Evolutionary conservation across 2,888 invertebrate genomes (phyloP).

Genomic region (Ectobius pallidus): DNA sequence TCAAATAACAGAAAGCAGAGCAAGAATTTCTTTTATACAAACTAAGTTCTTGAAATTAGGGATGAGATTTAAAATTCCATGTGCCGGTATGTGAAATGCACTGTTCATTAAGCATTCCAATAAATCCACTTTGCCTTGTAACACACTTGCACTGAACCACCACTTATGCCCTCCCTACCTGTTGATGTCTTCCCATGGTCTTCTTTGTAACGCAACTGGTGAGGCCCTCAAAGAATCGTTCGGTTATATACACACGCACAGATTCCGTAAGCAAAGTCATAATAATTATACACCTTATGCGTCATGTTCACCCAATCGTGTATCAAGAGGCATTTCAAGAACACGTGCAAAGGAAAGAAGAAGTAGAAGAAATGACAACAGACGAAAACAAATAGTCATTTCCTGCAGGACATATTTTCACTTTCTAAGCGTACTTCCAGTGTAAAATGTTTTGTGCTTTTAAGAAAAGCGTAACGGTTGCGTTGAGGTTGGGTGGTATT

Average conservation of each 20-base stretch:
- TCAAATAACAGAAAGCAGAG: no score
- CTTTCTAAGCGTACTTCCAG: conserved; percentile 12
- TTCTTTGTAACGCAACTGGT: not conserved
- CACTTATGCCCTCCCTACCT: not conserved
- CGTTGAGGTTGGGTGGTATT: not conserved
- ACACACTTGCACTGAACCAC: not conserved
- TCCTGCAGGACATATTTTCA: not conserved
- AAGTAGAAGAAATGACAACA: no score
- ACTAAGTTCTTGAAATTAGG: no score
- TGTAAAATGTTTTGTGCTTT: not conserved
- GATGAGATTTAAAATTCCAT: no score
- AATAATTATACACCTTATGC: not conserved
- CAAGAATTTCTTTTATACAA: no score
- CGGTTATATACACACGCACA: not conserved
- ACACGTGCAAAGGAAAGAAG: not conserved
- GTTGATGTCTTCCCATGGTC: not conserved
- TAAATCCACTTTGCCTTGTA: not conserved
- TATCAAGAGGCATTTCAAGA: not conserved
- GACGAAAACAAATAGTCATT: not conserved
- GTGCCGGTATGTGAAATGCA: no score
- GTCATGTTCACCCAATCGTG: not conserved
- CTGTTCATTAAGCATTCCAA: not conserved
- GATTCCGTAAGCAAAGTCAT: not conserved
- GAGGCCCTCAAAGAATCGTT: not conserved
- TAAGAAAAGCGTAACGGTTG: conserved; percentile 14